Percentiles rank a stretch among this genome's conserved stretches.
Conservation (phyloP, 30 jellyfish, hydroid and myxozoan genomes). For the Pseudorhiza aurosa region DNA sequence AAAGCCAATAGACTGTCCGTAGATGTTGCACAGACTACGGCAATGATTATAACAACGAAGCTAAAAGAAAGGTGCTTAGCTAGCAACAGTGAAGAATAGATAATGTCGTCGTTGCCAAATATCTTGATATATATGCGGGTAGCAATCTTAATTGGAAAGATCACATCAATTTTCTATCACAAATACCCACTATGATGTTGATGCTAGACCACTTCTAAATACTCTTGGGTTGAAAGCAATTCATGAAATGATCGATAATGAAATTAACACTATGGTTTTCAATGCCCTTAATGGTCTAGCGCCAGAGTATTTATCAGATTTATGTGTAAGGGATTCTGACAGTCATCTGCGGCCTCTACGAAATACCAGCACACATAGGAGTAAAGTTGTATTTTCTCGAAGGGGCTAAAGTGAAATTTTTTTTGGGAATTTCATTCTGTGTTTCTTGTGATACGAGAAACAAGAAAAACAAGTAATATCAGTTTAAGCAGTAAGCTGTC, state of each 20-base stretch:
- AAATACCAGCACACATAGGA: conserved; percentile 5
- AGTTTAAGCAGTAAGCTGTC: no score
- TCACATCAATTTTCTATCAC: neutral
- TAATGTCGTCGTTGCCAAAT: neutral
- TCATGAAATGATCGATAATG: conserved; percentile 1
- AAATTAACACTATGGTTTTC: conserved; percentile 1
- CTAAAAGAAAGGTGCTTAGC: neutral
- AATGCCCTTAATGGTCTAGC: conserved; percentile 2
- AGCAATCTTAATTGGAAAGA: conserved; percentile 2
- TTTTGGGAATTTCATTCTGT: no score
- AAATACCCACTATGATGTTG: neutral
- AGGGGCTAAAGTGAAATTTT: no score
- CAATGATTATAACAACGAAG: neutral
- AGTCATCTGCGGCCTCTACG: conserved; percentile 3
- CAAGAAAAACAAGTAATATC: no score
- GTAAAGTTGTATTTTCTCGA: neutral
- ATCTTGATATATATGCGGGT: neutral
- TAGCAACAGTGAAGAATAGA: neutral
- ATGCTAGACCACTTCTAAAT: conserved; percentile 9
- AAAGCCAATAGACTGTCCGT: neutral
- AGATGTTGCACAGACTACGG: neutral
- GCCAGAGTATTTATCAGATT: neutral
- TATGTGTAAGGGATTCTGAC: no score
- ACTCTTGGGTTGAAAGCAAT: conserved; percentile 4
- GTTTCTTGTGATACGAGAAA: no score